These are phyloP conservation scores for Leptopilina syphax DNA, from an alignment of 2,888 invertebrate genomes.

Conservation along the genomic window DNA sequence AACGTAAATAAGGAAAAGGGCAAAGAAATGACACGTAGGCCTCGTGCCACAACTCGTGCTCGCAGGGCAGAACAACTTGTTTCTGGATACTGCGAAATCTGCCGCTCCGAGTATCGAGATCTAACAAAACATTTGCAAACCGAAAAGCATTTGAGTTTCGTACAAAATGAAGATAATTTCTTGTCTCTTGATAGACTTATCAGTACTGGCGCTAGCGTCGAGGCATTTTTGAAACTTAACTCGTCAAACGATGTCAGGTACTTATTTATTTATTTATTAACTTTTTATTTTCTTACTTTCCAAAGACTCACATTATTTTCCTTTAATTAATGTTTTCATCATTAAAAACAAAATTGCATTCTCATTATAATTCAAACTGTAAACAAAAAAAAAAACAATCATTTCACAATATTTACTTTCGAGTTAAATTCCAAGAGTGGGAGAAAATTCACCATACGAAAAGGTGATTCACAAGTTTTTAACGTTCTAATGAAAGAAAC, in stretches of 20 bases:
- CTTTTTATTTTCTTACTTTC: too few species aligned
- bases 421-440: not conserved
- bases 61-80: constrained; percentile 74
- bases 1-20: constrained; percentile 68
- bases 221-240: constrained; percentile 83
- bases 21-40: constrained; percentile 77
- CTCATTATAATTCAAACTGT: too few species aligned
- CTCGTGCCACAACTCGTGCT: constrained; percentile 73
- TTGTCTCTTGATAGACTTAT: constrained; percentile 86
- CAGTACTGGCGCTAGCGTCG: constrained; percentile 82
- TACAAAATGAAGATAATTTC: constrained; percentile 86
- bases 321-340: too few species aligned
- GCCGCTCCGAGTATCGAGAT: constrained; percentile 85
- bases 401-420: not conserved
- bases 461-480: too few species aligned
- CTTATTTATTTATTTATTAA: constrained; percentile 18
- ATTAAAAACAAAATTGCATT: too few species aligned
- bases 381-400: too few species aligned
- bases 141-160: constrained; percentile 86
- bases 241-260: constrained; percentile 74
- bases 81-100: constrained; percentile 88
- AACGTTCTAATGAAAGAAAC: too few species aligned
- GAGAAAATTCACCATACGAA: too few species aligned
- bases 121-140: constrained; percentile 85
- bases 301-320: too few species aligned